Evolutionary conservation across 2,113 vertebrate species (phyloP).

Genomic region (Scortum barcoo): DNA sequence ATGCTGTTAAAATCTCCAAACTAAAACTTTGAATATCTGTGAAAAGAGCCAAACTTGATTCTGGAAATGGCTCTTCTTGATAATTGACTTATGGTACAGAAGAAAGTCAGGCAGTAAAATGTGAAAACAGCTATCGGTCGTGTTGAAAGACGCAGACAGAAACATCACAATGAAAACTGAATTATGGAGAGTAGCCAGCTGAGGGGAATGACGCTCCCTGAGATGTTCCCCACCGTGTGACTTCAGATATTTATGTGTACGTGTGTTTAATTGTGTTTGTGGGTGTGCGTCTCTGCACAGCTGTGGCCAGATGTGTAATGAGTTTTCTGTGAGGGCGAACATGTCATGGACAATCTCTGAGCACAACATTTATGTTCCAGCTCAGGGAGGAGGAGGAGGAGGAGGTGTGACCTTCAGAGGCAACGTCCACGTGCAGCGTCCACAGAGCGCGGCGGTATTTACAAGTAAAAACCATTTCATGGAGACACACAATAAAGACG

Average conservation of each 20-base stretch:
- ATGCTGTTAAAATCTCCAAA: not conserved
- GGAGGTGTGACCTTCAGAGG: constrained; percentile 17
- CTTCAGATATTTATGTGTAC: constrained; percentile 1
- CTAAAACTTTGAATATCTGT: not conserved
- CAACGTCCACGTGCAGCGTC: not conserved
- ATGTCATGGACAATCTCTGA: constrained; percentile 11
- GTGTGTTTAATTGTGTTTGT: constrained; percentile 15
- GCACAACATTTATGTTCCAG: not conserved
- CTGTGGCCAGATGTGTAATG: constrained; percentile 54
- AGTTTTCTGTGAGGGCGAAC: constrained; percentile 31
- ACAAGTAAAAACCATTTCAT: not conserved
- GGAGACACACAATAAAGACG: not conserved
- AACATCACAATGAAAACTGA: constrained; percentile 18
- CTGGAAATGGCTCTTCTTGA: not conserved
- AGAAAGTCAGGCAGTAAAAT: not conserved
- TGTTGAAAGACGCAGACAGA: constrained; percentile 22
- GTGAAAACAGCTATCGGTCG: constrained; percentile 16
- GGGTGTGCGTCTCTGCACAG: constrained; percentile 15
- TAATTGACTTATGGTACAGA: not conserved
- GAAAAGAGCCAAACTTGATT: not conserved
- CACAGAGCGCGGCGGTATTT: not conserved
- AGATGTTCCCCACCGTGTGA: not conserved
- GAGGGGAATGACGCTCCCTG: constrained; percentile 15
- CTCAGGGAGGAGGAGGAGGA: not conserved
- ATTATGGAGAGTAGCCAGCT: constrained; percentile 17